These are phyloP conservation scores for Ornithorhynchus anatinus DNA, from an alignment of 2,113 vertebrate genomes.

Conservation along the genomic window DNA sequence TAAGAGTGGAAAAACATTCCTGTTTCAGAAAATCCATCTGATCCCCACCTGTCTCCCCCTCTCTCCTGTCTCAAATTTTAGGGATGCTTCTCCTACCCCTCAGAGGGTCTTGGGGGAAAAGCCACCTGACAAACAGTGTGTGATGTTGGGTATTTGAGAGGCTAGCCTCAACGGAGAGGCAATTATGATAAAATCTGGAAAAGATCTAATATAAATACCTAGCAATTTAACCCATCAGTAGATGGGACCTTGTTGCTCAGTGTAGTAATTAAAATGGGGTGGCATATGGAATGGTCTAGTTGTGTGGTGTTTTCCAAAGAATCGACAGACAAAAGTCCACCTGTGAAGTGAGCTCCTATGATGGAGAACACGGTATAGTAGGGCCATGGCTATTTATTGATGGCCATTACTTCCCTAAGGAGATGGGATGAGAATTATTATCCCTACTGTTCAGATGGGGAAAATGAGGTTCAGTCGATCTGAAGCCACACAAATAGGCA, in stretches of 20 bases:
- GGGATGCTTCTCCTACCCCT: slow-evolving; percentile 15
- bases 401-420: too few relatives aligned
- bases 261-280: slow-evolving; percentile 33
- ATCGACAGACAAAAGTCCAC: not conserved
- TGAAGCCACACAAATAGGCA: too few relatives aligned
- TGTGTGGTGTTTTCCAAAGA: slow-evolving; percentile 7
- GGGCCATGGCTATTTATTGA: too few relatives aligned
- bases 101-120: slow-evolving; percentile 31
- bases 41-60: not conserved
- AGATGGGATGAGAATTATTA: too few relatives aligned
- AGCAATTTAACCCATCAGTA: slow-evolving; percentile 30
- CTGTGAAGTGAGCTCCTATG: not conserved
- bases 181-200: slow-evolving; percentile 46
- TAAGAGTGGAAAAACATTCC: slow-evolving; percentile 9
- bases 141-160: slow-evolving; percentile 6
- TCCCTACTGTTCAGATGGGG: too few relatives aligned
- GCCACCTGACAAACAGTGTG: slow-evolving; percentile 30
- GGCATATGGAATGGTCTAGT: slow-evolving; percentile 9
- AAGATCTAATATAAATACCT: slow-evolving; percentile 58
- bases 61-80: slow-evolving; percentile 21
- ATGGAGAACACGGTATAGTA: too few relatives aligned
- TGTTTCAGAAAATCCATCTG: not conserved
- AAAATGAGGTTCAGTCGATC: too few relatives aligned
- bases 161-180: slow-evolving; percentile 29
- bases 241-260: slow-evolving; percentile 38